Evolutionary conservation across 2,888 invertebrate genomes (phyloP), one percentile per base, ranked within the genome.

Genomic region (Dynastes hyllus): DNA sequence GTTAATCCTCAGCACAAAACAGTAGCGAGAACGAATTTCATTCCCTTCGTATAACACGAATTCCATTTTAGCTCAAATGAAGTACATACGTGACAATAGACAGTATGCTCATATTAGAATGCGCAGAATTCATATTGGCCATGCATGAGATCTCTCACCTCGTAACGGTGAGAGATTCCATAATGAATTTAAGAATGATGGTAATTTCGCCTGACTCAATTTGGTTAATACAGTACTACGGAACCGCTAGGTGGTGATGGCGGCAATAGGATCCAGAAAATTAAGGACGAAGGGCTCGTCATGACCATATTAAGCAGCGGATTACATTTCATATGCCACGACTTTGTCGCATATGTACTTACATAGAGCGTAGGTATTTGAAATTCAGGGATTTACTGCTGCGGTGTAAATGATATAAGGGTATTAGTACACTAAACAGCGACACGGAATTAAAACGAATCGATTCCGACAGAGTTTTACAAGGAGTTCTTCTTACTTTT

Each of bases 151-250:
- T 58, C 37, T 22, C 73, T 40, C 11, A 11, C 16, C 37, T 73
- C 22, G 22, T 58, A 58, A 58, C 73, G 4, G 58, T 58, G 32
- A 40, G 8, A n/a, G 22, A 58, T 55, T 58, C 73, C 37, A 22
- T 27, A 9, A 55, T 58, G 40, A 40, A 73, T 58, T 75, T 61
- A 37, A 3, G 61, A 61, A 22, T 69, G 51, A 69, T 22, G 67
- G 67, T 51, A 69, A 69, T 51, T 69, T 51, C 69, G 29, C 51
- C 51, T 8, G 29, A 51, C 69, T 69, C 51, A 29, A 66, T 66
- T 66, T 66, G 22, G 50, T 50, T 69, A 22, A 16, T 69, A 50
- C 3, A 69, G 69, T 29, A 27, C 2, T 32, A 29, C 51, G 22
- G 27, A 50, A 69, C 13, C 29, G 27, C 50, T 40, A 29, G 22